Base-by-base conservation (phyloP, 2,797 vertebrate genomes). In the Clarias fuscus region DNA sequence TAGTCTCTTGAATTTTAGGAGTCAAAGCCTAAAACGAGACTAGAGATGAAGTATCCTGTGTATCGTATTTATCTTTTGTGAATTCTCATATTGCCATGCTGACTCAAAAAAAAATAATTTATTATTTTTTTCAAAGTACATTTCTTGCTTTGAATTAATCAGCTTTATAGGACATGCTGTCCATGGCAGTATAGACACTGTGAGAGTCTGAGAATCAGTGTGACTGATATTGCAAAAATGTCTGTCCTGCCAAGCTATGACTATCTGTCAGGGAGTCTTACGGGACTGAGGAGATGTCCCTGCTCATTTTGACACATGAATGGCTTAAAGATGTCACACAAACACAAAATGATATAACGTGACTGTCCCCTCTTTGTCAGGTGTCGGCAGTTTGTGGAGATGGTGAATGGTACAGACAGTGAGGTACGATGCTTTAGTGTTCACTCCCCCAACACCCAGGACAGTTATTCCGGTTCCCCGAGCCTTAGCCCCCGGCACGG, bases 331-430 rank as follows among this genome's bases (percentile, higher is more conserved):
- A 72, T 58, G 53, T 76, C 56, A 22, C 76, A 3, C 18, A n/a
- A 5, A 65, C 40, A 67, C 20, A 37, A 5, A 79, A 22, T 24
- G 20, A 8, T 65, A n/a, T 11, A 53, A 81, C 37, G 22, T 53
- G 15, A 10, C 15, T 11, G 33, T 78, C 24, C 56, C 53, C 6
- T 78, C 33, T 59, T 84, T 83, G 84, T 82, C 70, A 99, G 98
- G 95, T 99, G 97, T 95, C 97, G 98, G 91, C 98, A 99, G 92
- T 99, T 99, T 81, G 97, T 99, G 94, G 98, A 99, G 95, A 99
- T 99, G 98, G 98, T 99, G 93, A 99, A 98, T 0, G 98, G 98
- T 88, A 98, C 98, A 0, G 98, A 99, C 96, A 98, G 98, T 1
- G 98, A 99, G 89, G 98, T 99, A 64, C 96, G 97, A 85, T 98